These are phyloP conservation scores for Melierax canorus DNA, from an alignment of 2,113 vertebrate genomes.

Conservation along the genomic window DNA sequence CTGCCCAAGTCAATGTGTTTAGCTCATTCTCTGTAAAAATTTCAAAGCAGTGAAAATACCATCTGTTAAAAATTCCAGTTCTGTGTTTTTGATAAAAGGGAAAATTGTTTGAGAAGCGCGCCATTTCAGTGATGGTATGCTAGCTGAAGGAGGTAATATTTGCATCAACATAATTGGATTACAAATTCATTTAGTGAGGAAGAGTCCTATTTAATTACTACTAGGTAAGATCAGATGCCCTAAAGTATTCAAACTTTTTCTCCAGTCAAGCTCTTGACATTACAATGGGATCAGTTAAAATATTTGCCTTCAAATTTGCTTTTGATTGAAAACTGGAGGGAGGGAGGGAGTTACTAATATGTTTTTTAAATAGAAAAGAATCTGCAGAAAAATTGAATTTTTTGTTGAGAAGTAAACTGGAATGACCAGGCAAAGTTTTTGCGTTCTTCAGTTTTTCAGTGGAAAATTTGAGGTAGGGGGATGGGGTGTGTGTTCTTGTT, in stretches of 20 bases:
- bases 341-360: neutral
- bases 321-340: neutral
- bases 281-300: neutral
- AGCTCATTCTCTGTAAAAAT: neutral
- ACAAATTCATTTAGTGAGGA: neutral
- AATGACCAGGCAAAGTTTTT: neutral
- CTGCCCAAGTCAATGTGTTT: neutral
- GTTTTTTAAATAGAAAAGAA: neutral
- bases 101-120: neutral
- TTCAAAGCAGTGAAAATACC: neutral
- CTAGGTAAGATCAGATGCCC: neutral
- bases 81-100: neutral
- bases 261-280: neutral
- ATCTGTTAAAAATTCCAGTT: constrained; percentile 1
- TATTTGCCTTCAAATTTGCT: neutral
- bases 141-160: neutral
- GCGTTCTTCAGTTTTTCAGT: neutral
- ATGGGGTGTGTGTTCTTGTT: neutral
- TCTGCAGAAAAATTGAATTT: neutral
- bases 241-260: neutral
- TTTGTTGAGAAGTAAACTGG: neutral
- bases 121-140: neutral
- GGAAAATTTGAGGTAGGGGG: neutral
- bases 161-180: neutral
- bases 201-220: neutral